Conservation (phyloP, 2,113 vertebrate genomes). For the Macquaria ambigua region DNA sequence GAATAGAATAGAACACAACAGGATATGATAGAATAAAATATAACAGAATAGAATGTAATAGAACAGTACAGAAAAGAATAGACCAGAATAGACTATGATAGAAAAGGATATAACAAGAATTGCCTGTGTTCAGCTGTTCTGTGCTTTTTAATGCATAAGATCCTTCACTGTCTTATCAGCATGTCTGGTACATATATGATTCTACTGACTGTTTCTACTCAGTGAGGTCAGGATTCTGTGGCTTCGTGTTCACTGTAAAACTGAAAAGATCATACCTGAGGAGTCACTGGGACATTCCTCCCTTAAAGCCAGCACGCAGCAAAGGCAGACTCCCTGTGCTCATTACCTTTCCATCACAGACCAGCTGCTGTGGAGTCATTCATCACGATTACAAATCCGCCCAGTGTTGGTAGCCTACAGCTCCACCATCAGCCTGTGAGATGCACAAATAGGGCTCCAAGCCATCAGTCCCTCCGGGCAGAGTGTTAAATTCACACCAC, state of each 20-base stretch:
- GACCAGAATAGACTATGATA: not conserved
- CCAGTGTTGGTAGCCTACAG: conserved; percentile 73
- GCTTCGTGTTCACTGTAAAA: conserved; percentile 78
- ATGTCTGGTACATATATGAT: conserved; percentile 26
- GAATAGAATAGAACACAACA: not conserved
- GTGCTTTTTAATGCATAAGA: conserved; percentile 29
- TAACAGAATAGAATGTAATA: not conserved
- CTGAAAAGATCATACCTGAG: conserved; percentile 83
- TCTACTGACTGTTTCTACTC: conserved; percentile 51
- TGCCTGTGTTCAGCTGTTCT: not conserved
- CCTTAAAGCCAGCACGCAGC: conserved; percentile 80
- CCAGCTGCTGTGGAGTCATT: conserved; percentile 84
- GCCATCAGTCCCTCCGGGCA: conserved; percentile 67
- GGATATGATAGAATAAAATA: not conserved
- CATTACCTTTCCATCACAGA: conserved; percentile 91
- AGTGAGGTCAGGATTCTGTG: conserved; percentile 70
- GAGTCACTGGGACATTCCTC: conserved; percentile 84
- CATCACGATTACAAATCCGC: conserved; percentile 87
- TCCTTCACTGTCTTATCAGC: conserved; percentile 39
- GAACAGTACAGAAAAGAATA: not conserved
- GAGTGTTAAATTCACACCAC: conserved; percentile 66
- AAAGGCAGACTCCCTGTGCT: conserved; percentile 85
- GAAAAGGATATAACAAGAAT: not conserved
- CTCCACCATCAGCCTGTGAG: conserved; percentile 77
- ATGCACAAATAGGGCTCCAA: conserved; percentile 55